Base-by-base conservation (phyloP, 2,113 vertebrate species). In the Porphyrio hochstetteri region DNA sequence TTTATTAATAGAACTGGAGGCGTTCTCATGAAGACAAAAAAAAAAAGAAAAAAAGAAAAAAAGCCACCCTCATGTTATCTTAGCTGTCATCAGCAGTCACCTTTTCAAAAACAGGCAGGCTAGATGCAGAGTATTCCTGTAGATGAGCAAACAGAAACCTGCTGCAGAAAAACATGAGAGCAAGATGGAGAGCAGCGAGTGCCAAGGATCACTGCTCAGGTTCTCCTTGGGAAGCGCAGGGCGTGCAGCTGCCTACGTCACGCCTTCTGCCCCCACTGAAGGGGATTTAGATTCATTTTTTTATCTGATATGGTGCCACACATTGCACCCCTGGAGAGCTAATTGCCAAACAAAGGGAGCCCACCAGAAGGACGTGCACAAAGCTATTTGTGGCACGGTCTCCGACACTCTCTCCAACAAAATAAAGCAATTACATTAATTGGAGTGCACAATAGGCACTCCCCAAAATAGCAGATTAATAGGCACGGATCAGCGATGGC, bases 1-100 rank as follows among this genome's bases (percentile, higher is more conserved):
- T 98, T 97, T 97, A 98, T 98, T 96, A 98, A 98, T 97, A 96
- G 97, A 97, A 92, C 68, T 2, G 94, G 90, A 98, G 97, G 97
- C 93, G 94, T 96, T 95, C 67, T 96, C 88, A 86, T 94, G 91
- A 94, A 96, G 85, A 92, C 48, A 68, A 86, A 95, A 92, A 94
- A 88, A 90, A 80, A 11, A 10, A 61, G 60, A 36, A 38, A 35
- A 27, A n/a, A 20, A 13, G 20, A 35, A 19, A 27, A 23, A 67
- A 57, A 12, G 8, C 35, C 89, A 97, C 95, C 89, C 92, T 86
- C 95, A 96, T 95, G 94, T 92, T 96, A 96, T 93, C 94, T 97
- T 93, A 86, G 92, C 90, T 94, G 91, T 88, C 94, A 95, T 94
- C 89, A 90, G n/a, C 81, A 96, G 64, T 78, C 95, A 97, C 77